Conservation (phyloP, 2,888 invertebrate genomes). For the Protodeltote pygarga region DNA sequence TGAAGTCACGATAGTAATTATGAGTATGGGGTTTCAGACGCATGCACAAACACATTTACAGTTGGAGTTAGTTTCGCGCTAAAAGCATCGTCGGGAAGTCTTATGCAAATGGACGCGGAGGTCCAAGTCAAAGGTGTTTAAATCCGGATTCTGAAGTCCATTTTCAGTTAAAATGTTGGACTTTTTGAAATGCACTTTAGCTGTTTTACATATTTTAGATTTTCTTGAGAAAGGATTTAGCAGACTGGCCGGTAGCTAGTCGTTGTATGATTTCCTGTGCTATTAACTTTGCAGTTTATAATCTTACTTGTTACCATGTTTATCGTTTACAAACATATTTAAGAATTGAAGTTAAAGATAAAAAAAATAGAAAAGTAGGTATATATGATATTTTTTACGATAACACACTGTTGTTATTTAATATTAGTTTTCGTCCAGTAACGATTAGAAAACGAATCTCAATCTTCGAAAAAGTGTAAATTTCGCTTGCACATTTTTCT, state of each 20-base stretch:
- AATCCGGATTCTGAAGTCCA: conserved; percentile 9
- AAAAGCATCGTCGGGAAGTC: conserved; percentile 43
- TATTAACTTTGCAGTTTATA: too few species aligned
- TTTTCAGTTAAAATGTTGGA: background rate
- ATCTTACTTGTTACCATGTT: too few species aligned
- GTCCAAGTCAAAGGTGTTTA: conserved; percentile 27
- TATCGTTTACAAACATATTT: too few species aligned
- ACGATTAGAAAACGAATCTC: background rate
- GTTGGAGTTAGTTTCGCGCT: conserved; percentile 37
- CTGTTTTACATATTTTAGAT: conserved; percentile 1
- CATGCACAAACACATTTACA: conserved; percentile 24
- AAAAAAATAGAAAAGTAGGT: too few species aligned
- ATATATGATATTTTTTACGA: too few species aligned
- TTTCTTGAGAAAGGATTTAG: too few species aligned
- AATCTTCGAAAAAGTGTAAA: background rate
- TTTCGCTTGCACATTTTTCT: background rate
- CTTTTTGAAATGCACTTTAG: background rate
- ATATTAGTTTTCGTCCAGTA: background rate
- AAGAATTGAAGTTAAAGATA: too few species aligned
- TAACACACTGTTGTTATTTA: too few species aligned
- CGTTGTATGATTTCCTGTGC: too few species aligned
- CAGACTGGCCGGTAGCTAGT: too few species aligned
- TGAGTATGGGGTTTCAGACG: conserved; percentile 11
- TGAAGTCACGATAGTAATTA: too few species aligned
- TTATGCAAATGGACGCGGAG: conserved; percentile 44